These are phyloP conservation scores for Melitaea cinxia DNA, from an alignment of 1,140 invertebrate species.

Conservation along the genomic window DNA sequence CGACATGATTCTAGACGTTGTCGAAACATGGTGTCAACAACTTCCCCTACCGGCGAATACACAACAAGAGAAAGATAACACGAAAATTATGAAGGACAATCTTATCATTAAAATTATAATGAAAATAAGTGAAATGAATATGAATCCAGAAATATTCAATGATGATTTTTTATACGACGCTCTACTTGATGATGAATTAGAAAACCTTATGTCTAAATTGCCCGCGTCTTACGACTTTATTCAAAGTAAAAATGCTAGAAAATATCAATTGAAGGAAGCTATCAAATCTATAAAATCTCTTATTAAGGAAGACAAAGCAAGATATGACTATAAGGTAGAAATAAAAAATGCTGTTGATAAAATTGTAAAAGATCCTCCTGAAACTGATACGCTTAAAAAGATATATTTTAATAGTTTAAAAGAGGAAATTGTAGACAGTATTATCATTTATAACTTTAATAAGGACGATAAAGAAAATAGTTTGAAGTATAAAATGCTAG, in stretches of 20 bases:
- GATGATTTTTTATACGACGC: constrained; percentile 44
- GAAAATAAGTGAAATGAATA: constrained; percentile 54
- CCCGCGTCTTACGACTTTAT: constrained; percentile 34
- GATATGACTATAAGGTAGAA: constrained; percentile 49
- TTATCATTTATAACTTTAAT: constrained; percentile 45
- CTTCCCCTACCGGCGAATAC: constrained; percentile 37
- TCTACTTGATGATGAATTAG: constrained; percentile 49
- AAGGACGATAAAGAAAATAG: constrained; percentile 38
- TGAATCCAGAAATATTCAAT: constrained; percentile 44
- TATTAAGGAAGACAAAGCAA: constrained; percentile 43
- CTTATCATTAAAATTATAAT: constrained; percentile 50
- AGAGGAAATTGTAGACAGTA: constrained; percentile 52
- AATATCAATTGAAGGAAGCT: constrained; percentile 39
- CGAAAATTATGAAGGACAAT: constrained; percentile 41
- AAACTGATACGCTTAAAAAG: constrained; percentile 23
- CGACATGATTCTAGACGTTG: constrained; percentile 45
- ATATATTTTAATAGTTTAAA: constrained; percentile 32
- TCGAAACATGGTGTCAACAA: constrained; percentile 49
- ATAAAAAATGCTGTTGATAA: constrained; percentile 43
- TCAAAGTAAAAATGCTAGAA: constrained; percentile 38
- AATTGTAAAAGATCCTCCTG: constrained; percentile 34
- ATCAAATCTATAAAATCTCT: constrained; percentile 46
- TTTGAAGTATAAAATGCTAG: constrained; percentile 42
- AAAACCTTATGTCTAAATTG: constrained; percentile 37
- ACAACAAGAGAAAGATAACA: constrained; percentile 28